These are phyloP conservation scores for mouse (Mus musculus) DNA, from an alignment of 2,113 vertebrate species.

Conservation along the genomic window GRCm39 chr1:87855501-87856000, in stretches of 20 bases:
- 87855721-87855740: neutral
- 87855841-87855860: rapidly evolving
- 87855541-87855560: neutral
- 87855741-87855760: neutral
- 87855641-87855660: no score
- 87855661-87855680: neutral
- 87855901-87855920: neutral
- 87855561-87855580: neutral
- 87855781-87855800: neutral
- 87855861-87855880: neutral
- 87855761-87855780: no score
- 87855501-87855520: slow-evolving; percentile 94
- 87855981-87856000: neutral
- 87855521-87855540: slow-evolving; percentile 93
- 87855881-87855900: neutral
- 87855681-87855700: no score
- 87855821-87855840: neutral
- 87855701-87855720: no score
- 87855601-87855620: neutral
- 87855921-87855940: neutral
- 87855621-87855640: neutral
- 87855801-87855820: neutral
- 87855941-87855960: neutral
- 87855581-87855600: neutral
- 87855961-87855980: neutral